Conservation (phyloP, 2,797 vertebrate species). For the Poeciliopsis paucimaculata region DNA sequence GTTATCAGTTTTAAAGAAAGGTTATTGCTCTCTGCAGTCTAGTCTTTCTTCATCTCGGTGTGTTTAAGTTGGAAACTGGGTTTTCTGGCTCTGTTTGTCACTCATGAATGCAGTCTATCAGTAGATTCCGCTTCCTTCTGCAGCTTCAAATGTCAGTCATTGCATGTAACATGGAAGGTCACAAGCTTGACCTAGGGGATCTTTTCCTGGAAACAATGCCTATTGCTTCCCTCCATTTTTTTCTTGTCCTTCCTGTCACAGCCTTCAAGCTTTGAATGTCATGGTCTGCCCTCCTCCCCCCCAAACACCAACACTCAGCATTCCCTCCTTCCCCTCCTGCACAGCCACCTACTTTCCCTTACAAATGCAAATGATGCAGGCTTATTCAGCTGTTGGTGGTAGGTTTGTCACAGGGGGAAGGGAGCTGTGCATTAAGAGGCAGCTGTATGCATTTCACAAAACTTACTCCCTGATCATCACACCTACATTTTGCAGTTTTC, state of each 20-base stretch:
- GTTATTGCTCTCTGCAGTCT: constrained; percentile 12
- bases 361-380: constrained; percentile 81
- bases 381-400: constrained; percentile 75
- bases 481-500: constrained; percentile 36
- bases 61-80: constrained; percentile 32
- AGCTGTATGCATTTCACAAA: constrained; percentile 80
- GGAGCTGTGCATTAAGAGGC: constrained; percentile 65
- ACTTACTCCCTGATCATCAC: constrained; percentile 66
- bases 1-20: constrained; percentile 53
- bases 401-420: constrained; percentile 72
- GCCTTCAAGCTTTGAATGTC: constrained; percentile 77
- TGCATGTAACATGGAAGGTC: constrained; percentile 65
- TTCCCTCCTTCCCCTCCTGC: constrained; percentile 52
- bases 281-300: constrained; percentile 67
- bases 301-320: constrained; percentile 58
- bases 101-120: constrained; percentile 27
- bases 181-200: constrained; percentile 53
- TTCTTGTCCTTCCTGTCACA: constrained; percentile 62
- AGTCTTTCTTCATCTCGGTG: constrained; percentile 35
- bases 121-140: constrained; percentile 35
- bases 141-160: constrained; percentile 58
- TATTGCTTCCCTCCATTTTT: constrained; percentile 17
- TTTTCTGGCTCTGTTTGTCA: constrained; percentile 29
- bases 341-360: constrained; percentile 79
- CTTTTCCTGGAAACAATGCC: constrained; percentile 67